Evolutionary conservation across 2,888 invertebrate genomes (phyloP).

Genomic region (Rhimphoctona megacephalus): DNA sequence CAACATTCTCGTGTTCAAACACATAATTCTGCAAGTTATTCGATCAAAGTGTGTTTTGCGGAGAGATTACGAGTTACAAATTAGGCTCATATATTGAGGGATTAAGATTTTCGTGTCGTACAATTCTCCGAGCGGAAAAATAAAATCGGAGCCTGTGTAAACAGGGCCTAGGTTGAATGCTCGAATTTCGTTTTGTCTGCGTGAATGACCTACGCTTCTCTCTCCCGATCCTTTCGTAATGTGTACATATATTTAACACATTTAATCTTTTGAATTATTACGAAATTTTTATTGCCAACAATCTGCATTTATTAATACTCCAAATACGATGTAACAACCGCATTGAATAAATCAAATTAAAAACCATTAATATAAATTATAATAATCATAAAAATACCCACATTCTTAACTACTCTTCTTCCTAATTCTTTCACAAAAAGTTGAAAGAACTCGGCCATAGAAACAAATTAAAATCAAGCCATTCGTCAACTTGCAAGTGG

Average conservation of each 20-base stretch:
- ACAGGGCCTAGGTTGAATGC: conserved; percentile 44
- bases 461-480: no score
- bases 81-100: conserved; percentile 81
- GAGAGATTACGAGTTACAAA: conserved; percentile 81
- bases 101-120: conserved; percentile 72
- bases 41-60: conserved; percentile 72
- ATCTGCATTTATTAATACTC: not conserved
- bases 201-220: no score
- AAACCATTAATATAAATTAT: not conserved
- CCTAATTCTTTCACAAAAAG: no score
- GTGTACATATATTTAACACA: not conserved
- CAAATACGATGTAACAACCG: not conserved
- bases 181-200: conserved; percentile 39
- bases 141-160: conserved; percentile 64
- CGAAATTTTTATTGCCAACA: not conserved
- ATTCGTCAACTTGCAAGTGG: no score
- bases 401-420: no score
- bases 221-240: not conserved
- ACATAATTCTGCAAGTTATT: conserved; percentile 74
- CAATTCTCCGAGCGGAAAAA: conserved; percentile 36
- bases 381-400: not conserved
- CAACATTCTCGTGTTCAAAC: conserved; percentile 15
- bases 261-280: conserved; percentile 15
- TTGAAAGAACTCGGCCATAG: no score
- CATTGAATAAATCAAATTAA: not conserved